Conservation (phyloP, 64 coral and sea anemone species). For the Orbicella faveolata region DNA sequence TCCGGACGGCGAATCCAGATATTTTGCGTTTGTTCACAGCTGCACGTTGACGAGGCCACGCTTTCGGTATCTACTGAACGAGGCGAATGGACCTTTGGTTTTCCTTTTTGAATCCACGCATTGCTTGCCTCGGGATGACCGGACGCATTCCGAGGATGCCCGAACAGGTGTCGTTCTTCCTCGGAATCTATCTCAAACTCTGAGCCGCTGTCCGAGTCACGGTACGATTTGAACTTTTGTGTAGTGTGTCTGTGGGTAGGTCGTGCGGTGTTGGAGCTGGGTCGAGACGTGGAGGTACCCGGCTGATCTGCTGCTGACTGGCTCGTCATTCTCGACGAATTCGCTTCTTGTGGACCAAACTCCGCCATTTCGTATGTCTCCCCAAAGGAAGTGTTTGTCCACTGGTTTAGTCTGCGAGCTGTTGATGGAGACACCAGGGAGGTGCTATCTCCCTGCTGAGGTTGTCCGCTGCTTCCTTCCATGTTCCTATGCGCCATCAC, state of each 20-base stretch:
- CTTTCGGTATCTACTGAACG: constrained; percentile 12
- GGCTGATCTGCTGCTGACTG: neutral
- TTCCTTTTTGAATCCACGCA: constrained; percentile 68
- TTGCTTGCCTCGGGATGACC: constrained; percentile 48
- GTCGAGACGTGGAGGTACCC: neutral
- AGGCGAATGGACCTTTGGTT: neutral
- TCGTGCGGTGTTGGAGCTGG: neutral
- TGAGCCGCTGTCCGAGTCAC: constrained; percentile 79
- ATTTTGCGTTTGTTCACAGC: constrained; percentile 64
- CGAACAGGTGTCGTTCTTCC: constrained; percentile 72
- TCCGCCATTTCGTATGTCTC: constrained; percentile 61
- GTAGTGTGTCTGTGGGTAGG: neutral
- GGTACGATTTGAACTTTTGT: constrained; percentile 81
- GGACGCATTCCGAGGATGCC: constrained; percentile 17
- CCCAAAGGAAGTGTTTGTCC: constrained; percentile 38
- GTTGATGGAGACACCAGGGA: constrained; percentile 80
- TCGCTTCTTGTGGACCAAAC: neutral
- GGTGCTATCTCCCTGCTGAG: constrained; percentile 36
- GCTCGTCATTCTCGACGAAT: neutral
- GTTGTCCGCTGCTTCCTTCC: neutral
- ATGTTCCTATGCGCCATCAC: constrained; percentile 1
- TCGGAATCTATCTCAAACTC: constrained; percentile 84
- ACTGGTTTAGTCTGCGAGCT: constrained; percentile 77
- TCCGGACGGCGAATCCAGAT: constrained; percentile 74
- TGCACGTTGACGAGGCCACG: constrained; percentile 47